Percentiles rank a stretch among this genome's conserved stretches.
Evolutionary conservation across 2,888 invertebrate genomes (phyloP).

Genomic region (Acanthosepion lycidas): DNA sequence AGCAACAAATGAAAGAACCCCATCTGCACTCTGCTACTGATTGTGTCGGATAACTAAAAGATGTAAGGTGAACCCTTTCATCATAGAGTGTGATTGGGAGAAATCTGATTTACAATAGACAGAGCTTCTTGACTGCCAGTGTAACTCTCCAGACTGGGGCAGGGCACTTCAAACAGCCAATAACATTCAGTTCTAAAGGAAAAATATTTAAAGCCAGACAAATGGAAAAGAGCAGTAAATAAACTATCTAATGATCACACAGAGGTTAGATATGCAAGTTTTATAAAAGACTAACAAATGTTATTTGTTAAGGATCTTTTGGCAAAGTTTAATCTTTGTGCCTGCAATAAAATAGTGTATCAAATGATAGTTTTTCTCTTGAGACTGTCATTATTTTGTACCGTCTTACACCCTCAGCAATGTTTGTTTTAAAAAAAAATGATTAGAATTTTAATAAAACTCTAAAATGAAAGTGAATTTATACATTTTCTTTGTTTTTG

Average conservation of each 20-base stretch:
- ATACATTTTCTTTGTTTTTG: too few species aligned
- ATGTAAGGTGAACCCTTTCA: background rate
- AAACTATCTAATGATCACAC: background rate
- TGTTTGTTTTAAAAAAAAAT: too few species aligned
- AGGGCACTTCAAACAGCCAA: background rate
- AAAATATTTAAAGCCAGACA: background rate
- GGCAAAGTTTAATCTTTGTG: too few species aligned
- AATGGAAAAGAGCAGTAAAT: background rate
- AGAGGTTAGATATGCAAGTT: too few species aligned
- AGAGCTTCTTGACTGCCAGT: background rate
- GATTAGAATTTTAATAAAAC: too few species aligned
- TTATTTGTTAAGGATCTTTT: too few species aligned
- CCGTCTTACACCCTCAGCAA: too few species aligned
- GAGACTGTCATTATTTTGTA: too few species aligned
- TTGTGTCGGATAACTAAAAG: background rate
- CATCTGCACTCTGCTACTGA: background rate
- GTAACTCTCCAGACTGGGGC: background rate
- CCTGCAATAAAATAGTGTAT: too few species aligned
- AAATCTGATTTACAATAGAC: background rate
- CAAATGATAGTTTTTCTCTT: too few species aligned
- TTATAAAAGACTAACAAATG: too few species aligned
- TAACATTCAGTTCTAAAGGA: background rate
- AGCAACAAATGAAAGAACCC: background rate
- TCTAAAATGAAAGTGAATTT: too few species aligned
- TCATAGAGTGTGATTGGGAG: background rate